Evolutionary conservation across 2,113 vertebrate species (phyloP).

Genomic region (Otolemur garnettii): DNA sequence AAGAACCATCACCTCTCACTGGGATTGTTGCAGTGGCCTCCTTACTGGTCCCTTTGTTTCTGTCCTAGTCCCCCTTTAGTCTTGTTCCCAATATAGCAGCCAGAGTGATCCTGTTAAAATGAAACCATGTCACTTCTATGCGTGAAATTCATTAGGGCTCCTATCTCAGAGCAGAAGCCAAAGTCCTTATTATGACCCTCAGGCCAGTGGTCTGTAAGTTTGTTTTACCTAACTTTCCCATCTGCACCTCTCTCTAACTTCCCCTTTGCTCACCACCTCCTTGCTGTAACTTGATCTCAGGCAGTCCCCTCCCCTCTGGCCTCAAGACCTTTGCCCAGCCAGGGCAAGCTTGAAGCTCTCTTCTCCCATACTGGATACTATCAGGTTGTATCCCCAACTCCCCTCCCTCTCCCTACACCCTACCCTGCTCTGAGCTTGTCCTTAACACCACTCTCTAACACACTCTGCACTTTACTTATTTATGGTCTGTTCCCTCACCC

Average conservation of each 20-base stretch:
- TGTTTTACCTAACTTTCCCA: not conserved
- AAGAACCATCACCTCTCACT: not conserved
- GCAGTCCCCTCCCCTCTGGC: not conserved
- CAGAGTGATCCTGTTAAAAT: not conserved
- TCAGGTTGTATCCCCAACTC: not conserved
- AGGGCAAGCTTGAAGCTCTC: not conserved
- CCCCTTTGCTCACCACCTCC: not conserved
- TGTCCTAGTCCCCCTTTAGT: not conserved
- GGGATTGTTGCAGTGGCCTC: not conserved
- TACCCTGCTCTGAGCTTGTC: not conserved
- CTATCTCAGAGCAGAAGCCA: not conserved
- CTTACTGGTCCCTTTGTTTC: not conserved
- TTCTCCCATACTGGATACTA: not conserved
- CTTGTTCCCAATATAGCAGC: not conserved
- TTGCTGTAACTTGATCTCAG: not conserved
- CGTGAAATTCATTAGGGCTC: not conserved
- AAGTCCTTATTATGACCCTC: not conserved
- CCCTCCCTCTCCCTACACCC: not conserved
- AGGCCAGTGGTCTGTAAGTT: not conserved
- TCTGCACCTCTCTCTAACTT: not conserved
- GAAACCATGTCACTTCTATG: not conserved
- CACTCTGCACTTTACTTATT: not conserved
- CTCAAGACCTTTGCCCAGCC: constrained; percentile 6
- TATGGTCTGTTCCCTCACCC: not conserved
- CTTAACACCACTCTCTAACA: not conserved